phyloP scores from a whole-genome alignment of 2,888 invertebrate species.

The Drosophila niveifrons region DNA sequence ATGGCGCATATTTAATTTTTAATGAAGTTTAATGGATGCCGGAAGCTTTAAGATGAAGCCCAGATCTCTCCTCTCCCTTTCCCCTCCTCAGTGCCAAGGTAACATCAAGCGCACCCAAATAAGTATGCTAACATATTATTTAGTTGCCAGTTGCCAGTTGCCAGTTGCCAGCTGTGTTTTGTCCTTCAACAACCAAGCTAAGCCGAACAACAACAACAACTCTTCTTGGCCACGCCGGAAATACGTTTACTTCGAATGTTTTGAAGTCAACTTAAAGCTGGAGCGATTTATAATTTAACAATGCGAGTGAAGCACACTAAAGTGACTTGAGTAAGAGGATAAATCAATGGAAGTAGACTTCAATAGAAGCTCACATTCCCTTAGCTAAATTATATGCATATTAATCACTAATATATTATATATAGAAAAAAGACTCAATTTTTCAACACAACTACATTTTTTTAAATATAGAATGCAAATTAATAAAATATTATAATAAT shows the following conservation, averaged over 20 bases:
- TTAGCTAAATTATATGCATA: too few relatives aligned
- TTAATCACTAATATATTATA: too few relatives aligned
- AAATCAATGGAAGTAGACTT: too few relatives aligned
- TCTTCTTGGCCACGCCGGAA: conserved; percentile 15
- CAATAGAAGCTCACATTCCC: too few relatives aligned
- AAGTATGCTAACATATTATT: conserved; percentile 50
- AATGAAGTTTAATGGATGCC: conserved; percentile 85
- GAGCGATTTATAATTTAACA: background rate
- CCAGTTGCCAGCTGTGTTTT: background rate
- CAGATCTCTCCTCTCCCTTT: conserved; percentile 5
- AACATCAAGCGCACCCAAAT: conserved; percentile 26
- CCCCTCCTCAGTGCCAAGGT: conserved; percentile 19
- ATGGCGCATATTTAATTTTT: conserved; percentile 83
- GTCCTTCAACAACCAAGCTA: background rate
- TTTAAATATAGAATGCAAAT: too few relatives aligned
- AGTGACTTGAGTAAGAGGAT: background rate
- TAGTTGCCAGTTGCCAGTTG: conserved; percentile 33
- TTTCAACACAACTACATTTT: too few relatives aligned
- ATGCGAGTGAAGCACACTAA: background rate
- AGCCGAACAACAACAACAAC: background rate
- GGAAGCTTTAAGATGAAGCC: conserved; percentile 76
- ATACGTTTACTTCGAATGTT: conserved; percentile 13
- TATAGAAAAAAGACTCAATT: too few relatives aligned
- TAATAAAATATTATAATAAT: too few relatives aligned
- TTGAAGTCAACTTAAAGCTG: background rate